Conservation (phyloP, 2,888 invertebrate species). For the Schizaphis graminum region DNA sequence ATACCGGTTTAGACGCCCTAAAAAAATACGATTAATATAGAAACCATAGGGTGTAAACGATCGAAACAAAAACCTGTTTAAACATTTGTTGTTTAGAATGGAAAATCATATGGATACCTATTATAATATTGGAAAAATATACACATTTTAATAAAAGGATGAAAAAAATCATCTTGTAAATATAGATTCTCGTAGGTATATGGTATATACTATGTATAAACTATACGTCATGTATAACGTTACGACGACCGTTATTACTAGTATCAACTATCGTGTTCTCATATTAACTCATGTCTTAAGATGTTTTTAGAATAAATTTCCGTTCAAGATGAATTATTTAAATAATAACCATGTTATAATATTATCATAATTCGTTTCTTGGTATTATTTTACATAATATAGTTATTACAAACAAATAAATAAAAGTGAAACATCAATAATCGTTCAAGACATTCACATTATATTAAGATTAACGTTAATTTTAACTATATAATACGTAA, state of each 20-base stretch:
- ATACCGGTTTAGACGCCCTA: constrained; percentile 29
- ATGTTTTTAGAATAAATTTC: not conserved
- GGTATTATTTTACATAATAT: not conserved
- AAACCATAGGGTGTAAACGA: not conserved
- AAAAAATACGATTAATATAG: not conserved
- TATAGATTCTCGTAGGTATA: too few species aligned
- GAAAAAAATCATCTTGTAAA: not conserved
- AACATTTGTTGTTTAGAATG: not conserved
- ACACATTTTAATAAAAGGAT: not conserved
- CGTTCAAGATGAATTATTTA: not conserved
- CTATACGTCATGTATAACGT: not conserved
- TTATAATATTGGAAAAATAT: not conserved
- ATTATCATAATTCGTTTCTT: not conserved
- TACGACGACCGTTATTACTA: not conserved
- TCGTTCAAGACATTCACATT: too few species aligned
- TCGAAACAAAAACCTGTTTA: constrained; percentile 42
- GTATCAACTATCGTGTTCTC: not conserved
- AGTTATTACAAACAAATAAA: not conserved
- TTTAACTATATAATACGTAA: not conserved
- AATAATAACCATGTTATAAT: not conserved
- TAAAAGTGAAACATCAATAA: not conserved
- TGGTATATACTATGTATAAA: too few species aligned
- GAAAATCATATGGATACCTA: not conserved
- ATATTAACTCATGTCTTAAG: not conserved
- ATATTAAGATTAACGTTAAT: not conserved